These are phyloP conservation scores for Macroglossus sobrinus DNA, from an alignment of 2,113 vertebrate species.

Conservation along the genomic window DNA sequence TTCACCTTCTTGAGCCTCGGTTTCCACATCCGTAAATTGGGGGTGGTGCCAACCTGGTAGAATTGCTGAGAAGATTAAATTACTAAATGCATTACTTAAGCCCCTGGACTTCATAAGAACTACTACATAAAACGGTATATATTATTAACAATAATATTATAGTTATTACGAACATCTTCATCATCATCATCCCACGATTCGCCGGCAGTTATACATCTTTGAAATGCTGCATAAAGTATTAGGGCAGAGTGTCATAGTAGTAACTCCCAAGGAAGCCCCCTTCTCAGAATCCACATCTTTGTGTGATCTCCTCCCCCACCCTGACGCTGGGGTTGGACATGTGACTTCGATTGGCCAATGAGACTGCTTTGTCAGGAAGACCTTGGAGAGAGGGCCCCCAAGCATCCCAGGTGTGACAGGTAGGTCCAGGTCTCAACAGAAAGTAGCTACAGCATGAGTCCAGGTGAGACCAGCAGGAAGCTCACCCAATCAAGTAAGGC, in stretches of 20 bases:
- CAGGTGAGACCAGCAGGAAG: background rate
- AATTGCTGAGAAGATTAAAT: background rate
- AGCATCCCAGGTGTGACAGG: background rate
- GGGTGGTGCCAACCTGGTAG: background rate
- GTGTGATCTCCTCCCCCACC: background rate
- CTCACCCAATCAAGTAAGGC: background rate
- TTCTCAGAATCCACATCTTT: background rate
- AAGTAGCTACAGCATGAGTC: background rate
- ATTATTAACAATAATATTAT: background rate
- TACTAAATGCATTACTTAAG: background rate
- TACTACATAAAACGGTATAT: background rate
- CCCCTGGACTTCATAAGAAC: background rate
- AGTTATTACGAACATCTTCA: background rate
- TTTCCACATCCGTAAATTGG: background rate
- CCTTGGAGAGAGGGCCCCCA: background rate
- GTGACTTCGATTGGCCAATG: background rate
- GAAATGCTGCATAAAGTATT: background rate
- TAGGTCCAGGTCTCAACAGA: background rate
- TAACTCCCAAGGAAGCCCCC: background rate
- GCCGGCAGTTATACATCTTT: background rate
- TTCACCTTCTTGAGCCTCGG: background rate
- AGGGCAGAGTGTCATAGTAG: no score
- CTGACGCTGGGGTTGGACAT: background rate
- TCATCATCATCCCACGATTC: background rate
- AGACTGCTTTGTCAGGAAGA: background rate